These are phyloP conservation scores for Megamerina dolium DNA, from an alignment of 2,888 invertebrate species.

Conservation along the genomic window DNA sequence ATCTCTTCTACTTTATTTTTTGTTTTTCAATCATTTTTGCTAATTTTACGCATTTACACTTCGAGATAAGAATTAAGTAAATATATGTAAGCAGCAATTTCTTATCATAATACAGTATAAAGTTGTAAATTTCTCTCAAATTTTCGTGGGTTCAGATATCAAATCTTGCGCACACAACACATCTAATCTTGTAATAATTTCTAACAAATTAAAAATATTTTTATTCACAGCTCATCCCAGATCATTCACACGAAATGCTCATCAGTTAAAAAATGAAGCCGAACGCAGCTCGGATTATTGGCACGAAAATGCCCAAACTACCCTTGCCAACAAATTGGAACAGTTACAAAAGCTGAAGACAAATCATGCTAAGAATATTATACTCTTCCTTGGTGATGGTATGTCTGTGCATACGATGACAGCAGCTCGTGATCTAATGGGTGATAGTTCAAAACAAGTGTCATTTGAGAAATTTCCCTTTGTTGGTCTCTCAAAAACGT, in stretches of 20 bases:
- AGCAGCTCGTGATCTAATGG: constrained; percentile 58
- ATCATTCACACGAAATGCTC: constrained; percentile 13
- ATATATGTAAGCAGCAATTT: too few relatives aligned
- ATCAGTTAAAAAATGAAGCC: constrained; percentile 25
- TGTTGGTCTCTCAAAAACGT: constrained; percentile 57
- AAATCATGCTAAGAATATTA: constrained; percentile 55
- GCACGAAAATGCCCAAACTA: constrained; percentile 40
- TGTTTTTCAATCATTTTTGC: too few relatives aligned
- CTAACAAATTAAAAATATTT: too few relatives aligned
- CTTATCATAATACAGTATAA: too few relatives aligned
- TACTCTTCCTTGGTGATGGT: constrained; percentile 70
- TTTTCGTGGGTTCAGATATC: too few relatives aligned
- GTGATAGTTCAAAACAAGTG: constrained; percentile 58
- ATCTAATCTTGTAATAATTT: too few relatives aligned
- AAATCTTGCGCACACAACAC: too few relatives aligned
- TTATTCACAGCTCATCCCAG: constrained; percentile 28
- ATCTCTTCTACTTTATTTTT: too few relatives aligned
- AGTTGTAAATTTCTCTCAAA: too few relatives aligned
- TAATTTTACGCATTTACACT: too few relatives aligned
- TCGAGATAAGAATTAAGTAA: too few relatives aligned
- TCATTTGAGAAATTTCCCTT: constrained; percentile 61
- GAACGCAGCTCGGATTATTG: constrained; percentile 38
- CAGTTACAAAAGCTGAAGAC: constrained; percentile 24
- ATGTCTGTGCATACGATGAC: constrained; percentile 68
- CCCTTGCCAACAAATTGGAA: constrained; percentile 31